Evolutionary conservation across 2,888 invertebrate genomes (phyloP), one percentile per base, ranked within the genome.

Genomic region (Apodemia duryi): DNA sequence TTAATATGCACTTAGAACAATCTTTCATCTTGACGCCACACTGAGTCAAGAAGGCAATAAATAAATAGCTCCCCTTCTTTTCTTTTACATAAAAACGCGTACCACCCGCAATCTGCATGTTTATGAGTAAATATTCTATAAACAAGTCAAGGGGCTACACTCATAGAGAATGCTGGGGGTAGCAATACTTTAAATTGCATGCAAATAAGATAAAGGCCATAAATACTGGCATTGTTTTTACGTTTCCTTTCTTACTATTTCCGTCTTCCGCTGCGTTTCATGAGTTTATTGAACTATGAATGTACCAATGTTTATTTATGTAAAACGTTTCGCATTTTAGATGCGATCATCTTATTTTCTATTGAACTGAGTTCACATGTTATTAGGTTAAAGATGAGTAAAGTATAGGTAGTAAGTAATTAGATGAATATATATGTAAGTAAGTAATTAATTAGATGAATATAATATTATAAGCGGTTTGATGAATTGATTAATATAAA

Each of bases 41-140:
- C 78, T 80, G 82, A 86, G 85, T 88, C 86, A 87, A 87, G 88
- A 86, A 86, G 84, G 88, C 81, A 88, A 91, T 91, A 91, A 91
- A 91, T 91, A 91, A 90, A 89, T 78, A 76, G 82, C 82, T 85
- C 84, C 91, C 88, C 87, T 84, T 84, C 82, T 81, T 78, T 83
- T 84, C 84, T 86, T 89, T 90, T 86, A 87, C 86, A 90, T 89
- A 91, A 91, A 91, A 91, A 90, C 85, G 83, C 85, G 85, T 85
- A 88, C 85, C 91, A 85, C 88, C 87, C 89, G 84, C 91, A 91
- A 91, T 91, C 91, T 91, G 87, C 91, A 91, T 91, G 90, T 91
- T 91, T 91, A 91, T 91, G 90, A 88, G 88, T 79, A 85, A 86
- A 89, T 88, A 90, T 91, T 91, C 89, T 91, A 91, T 91, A 88